A percentile compares a stretch with the other conserved stretches of the same genome.
Evolutionary conservation across 2,797 vertebrate species (phyloP).

Genomic region (Leptatherina wallacei): DNA sequence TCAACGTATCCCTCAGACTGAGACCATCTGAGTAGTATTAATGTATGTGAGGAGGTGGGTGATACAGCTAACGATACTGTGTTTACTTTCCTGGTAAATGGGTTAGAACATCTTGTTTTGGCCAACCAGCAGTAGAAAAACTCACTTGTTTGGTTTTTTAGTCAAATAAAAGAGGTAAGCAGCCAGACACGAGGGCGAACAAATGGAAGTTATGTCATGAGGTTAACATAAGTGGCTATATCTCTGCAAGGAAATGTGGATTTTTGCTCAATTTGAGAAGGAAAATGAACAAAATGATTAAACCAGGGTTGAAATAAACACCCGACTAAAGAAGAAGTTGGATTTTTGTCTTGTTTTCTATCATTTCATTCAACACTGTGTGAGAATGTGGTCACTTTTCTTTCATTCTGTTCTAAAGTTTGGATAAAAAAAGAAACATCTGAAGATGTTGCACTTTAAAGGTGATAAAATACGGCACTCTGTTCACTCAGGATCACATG

Average conservation of each 20-base stretch:
- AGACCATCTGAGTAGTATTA: not conserved
- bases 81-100: not conserved
- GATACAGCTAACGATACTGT: too few species aligned
- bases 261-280: too few species aligned
- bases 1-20: not conserved
- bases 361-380: not conserved
- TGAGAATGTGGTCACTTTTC: not conserved
- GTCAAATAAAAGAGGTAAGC: not conserved
- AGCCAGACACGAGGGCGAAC: not conserved
- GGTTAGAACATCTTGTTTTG: not conserved
- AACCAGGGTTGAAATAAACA: not conserved
- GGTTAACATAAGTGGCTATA: not conserved
- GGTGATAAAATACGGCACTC: not conserved
- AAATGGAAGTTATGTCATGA: not conserved
- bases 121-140: not conserved
- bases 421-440: not conserved
- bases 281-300: not conserved
- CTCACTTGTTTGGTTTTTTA: not conserved
- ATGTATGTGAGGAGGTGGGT: not conserved
- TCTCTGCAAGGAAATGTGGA: not conserved
- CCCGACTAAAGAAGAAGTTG: not conserved
- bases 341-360: not conserved
- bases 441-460: not conserved
- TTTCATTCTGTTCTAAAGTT: not conserved
- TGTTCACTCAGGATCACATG: not conserved